Evolutionary conservation across 2,113 vertebrate genomes (phyloP), one percentile per base, ranked within the genome.

Genomic region (Xiphophorus couchianus): DNA sequence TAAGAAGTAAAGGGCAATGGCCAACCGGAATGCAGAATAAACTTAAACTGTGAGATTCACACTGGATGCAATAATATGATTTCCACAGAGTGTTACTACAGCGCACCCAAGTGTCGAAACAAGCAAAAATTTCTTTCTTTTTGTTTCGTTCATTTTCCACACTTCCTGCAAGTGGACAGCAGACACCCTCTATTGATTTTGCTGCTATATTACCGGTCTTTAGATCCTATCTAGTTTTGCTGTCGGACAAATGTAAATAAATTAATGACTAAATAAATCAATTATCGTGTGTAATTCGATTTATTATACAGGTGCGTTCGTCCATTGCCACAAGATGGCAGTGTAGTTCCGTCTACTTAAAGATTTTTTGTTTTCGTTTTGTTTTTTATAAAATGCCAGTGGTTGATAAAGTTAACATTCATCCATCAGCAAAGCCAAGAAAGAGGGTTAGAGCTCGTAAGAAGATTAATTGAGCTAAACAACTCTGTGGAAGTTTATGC

Each of bases 251-350:
- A 37, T 37, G 35, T 11, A 12, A 13, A 29, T 14, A 63, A 62
- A 42, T 62, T 37, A 12, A 13, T 29, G n/a, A 37, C 35, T 19
- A 12, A 13, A 29, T 14, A 61, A 62, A 42, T 62, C 44, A 12
- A 13, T 29, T 11, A 39, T 54, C 7, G 17, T 5, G 14, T 29
- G 17, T 33, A 31, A 62, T 17, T 31, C 13, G 5, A 14, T 22
- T 13, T 0, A 27, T 48, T 22, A 10, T 42, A 63, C 5, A 60
- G 4, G 30, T n/a, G 12, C 25, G 4, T 71, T 9, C n/a, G 1
- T 62, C 48, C 1, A 2, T n/a, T 10, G 15, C 89, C 92, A 76
- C 82, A 71, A 82, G 91, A 73, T 89, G 88, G 91, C 84, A 81
- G 84, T 78, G 90, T 8, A 80, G 70, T 71, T 80, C 54, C 62